These are phyloP conservation scores for Synanthedon tipuliformis DNA, from an alignment of 2,888 invertebrate genomes.

Conservation along the genomic window DNA sequence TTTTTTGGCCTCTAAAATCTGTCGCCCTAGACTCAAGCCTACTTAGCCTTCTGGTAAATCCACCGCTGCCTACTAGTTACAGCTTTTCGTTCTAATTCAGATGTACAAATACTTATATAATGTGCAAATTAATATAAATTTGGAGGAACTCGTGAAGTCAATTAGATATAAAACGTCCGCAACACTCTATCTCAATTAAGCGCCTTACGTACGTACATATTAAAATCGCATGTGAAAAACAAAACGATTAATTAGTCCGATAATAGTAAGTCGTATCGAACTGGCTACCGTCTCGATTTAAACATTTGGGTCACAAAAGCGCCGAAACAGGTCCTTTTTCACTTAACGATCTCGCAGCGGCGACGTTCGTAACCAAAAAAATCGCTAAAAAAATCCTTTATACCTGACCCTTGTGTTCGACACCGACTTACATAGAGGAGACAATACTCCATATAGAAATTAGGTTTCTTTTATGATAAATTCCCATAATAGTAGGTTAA, in stretches of 20 bases:
- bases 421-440: conserved; percentile 25
- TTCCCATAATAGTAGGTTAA: too few relatives aligned
- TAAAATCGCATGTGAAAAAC: conserved; percentile 31
- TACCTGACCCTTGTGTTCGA: conserved; percentile 38
- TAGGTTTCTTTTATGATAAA: too few relatives aligned
- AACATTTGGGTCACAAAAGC: conserved; percentile 39
- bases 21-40: too few relatives aligned
- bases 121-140: background rate
- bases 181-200: background rate
- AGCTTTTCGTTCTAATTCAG: background rate
- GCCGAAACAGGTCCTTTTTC: conserved; percentile 59
- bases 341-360: conserved; percentile 50
- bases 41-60: too few relatives aligned
- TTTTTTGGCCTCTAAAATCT: too few relatives aligned
- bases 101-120: background rate
- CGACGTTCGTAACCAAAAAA: conserved; percentile 48
- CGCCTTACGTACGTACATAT: background rate
- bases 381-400: conserved; percentile 42
- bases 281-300: conserved; percentile 41
- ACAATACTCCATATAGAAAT: background rate
- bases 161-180: background rate
- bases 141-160: background rate
- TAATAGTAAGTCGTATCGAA: conserved; percentile 34
- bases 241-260: conserved; percentile 58
- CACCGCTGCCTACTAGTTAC: background rate